A percentile compares a stretch with the other conserved stretches of the same genome.
These are phyloP conservation scores for Silurus asotus DNA, from an alignment of 2,113 vertebrate genomes.

Conservation along the genomic window DNA sequence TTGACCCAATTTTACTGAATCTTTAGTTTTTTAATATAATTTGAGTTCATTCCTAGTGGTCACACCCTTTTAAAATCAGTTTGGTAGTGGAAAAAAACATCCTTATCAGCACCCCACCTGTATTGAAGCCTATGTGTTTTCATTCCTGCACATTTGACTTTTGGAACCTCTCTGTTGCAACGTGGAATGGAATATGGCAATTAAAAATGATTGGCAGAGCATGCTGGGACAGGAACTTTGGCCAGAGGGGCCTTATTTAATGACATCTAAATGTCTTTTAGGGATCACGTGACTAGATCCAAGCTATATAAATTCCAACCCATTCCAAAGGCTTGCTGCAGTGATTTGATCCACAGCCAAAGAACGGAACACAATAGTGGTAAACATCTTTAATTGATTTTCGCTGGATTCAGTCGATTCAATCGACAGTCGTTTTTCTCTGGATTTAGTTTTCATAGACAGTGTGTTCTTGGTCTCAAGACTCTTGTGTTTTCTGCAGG, in stretches of 20 bases:
- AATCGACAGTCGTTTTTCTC: too few species aligned
- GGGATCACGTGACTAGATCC: constrained; percentile 43
- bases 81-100: not conserved
- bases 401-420: not conserved
- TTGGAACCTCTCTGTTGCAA: constrained; percentile 50
- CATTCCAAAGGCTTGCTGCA: constrained; percentile 8
- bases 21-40: not conserved
- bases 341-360: not conserved
- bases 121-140: not conserved
- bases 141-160: constrained; percentile 18
- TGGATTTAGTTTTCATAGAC: not conserved
- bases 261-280: constrained; percentile 12
- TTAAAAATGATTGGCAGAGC: constrained; percentile 67
- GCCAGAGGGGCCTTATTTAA: constrained; percentile 56
- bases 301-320: constrained; percentile 62
- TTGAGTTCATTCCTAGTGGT: not conserved
- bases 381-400: not conserved
- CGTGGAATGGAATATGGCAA: constrained; percentile 65
- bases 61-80: not conserved
- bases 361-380: not conserved
- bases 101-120: not conserved
- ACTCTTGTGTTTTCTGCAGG: constrained; percentile 52
- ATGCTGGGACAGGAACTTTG: constrained; percentile 61
- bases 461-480: not conserved
- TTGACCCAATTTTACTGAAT: not conserved